These are phyloP conservation scores for Brachyistius frenatus DNA, from an alignment of 2,113 vertebrate genomes.

Conservation along the genomic window DNA sequence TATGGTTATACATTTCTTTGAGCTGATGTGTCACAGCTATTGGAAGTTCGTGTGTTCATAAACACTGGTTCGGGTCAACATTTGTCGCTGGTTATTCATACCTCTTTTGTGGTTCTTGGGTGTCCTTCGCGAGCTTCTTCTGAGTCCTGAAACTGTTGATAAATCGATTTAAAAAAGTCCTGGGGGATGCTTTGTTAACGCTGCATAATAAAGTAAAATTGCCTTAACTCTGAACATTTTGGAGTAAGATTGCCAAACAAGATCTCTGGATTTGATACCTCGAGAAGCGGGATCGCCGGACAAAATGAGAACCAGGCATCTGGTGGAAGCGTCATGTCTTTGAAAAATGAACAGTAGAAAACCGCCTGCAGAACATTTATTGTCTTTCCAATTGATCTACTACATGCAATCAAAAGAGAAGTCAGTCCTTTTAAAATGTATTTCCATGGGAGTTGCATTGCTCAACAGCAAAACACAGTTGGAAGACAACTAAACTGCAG, in stretches of 20 bases:
- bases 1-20: slow-evolving; percentile 39
- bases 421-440: slow-evolving; percentile 21
- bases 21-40: slow-evolving; percentile 43
- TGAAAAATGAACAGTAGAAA: slow-evolving; percentile 66
- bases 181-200: slow-evolving; percentile 48
- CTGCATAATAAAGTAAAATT: slow-evolving; percentile 62
- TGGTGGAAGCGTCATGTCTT: slow-evolving; percentile 43
- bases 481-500: slow-evolving; percentile 34
- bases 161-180: slow-evolving; percentile 61
- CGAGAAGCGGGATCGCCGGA: slow-evolving; percentile 40
- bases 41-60: slow-evolving; percentile 49
- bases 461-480: slow-evolving; percentile 45
- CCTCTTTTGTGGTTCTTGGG: slow-evolving; percentile 54
- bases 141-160: slow-evolving; percentile 36
- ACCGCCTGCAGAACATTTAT: slow-evolving; percentile 30
- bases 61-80: slow-evolving; percentile 41
- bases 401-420: slow-evolving; percentile 55
- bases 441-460: slow-evolving; percentile 30
- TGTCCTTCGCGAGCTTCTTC: slow-evolving; percentile 49
- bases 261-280: slow-evolving; percentile 53
- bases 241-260: slow-evolving; percentile 55
- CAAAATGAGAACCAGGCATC: slow-evolving; percentile 61
- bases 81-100: slow-evolving; percentile 49
- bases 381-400: slow-evolving; percentile 62
- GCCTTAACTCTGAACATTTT: slow-evolving; percentile 53